These are phyloP conservation scores for Cosmia pyralina DNA, from an alignment of 2,888 invertebrate species.

Conservation along the genomic window DNA sequence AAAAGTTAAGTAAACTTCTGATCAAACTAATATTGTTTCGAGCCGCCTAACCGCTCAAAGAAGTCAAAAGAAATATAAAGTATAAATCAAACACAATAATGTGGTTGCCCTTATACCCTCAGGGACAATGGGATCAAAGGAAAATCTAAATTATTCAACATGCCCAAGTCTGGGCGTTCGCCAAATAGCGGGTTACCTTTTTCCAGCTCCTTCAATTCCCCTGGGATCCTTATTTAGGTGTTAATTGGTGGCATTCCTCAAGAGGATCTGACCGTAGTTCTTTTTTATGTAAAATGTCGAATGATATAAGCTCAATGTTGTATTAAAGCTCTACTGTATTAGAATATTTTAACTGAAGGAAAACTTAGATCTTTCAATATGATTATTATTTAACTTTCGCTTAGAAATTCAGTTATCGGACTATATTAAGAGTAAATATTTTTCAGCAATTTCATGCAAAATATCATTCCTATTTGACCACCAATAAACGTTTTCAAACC, in stretches of 20 bases:
- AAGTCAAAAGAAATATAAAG: conserved; percentile 57
- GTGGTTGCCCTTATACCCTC: conserved; percentile 65
- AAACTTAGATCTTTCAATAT: background rate
- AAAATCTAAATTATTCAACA: conserved; percentile 73
- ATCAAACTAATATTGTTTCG: conserved; percentile 58
- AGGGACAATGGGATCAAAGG: conserved; percentile 73
- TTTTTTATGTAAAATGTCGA: conserved; percentile 49
- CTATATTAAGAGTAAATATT: background rate
- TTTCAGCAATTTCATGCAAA: background rate
- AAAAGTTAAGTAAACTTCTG: conserved; percentile 42
- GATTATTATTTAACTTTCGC: background rate
- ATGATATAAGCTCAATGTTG: conserved; percentile 26
- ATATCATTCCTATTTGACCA: background rate
- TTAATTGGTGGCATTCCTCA: conserved; percentile 70
- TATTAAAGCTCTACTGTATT: conserved; percentile 8
- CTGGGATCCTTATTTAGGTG: conserved; percentile 68
- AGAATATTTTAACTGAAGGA: background rate
- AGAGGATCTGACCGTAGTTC: conserved; percentile 60
- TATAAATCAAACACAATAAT: conserved; percentile 71
- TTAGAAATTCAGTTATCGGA: background rate
- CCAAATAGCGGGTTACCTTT: conserved; percentile 72
- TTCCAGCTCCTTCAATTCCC: conserved; percentile 68
- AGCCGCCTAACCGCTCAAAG: conserved; percentile 48
- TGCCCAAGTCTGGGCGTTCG: conserved; percentile 69
- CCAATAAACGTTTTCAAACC: background rate